Evolutionary conservation across 1,140 invertebrate species (phyloP).

Genomic region (Drosophila simulans): DNA sequence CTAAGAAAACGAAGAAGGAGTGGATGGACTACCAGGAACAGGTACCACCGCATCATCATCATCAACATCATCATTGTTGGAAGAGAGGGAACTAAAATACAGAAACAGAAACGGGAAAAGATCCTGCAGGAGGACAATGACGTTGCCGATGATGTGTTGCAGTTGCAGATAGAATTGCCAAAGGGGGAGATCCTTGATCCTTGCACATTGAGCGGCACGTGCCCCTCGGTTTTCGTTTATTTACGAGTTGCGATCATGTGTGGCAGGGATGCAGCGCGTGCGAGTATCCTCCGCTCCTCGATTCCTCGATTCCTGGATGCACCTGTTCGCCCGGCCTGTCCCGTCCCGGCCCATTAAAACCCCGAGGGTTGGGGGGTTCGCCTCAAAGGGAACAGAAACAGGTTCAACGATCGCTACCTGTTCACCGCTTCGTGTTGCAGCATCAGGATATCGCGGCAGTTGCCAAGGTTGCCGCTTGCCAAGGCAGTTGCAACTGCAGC

Average conservation of each 20-base stretch:
- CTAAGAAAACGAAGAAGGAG: neutral
- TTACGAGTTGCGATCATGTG: conserved; percentile 35
- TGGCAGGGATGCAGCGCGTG: conserved; percentile 42
- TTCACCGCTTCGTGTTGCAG: conserved; percentile 6
- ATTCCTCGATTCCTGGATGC: conserved; percentile 5
- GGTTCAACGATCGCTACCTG: conserved; percentile 40
- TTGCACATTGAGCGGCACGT: conserved; percentile 41
- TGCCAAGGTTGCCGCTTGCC: conserved; percentile 8
- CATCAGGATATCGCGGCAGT: conserved; percentile 20
- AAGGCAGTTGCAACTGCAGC: conserved; percentile 11
- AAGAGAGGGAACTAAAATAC: neutral
- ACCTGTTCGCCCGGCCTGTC: conserved; percentile 24
- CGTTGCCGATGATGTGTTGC: conserved; percentile 20
- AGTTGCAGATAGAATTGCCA: conserved; percentile 19
- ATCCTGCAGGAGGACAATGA: conserved; percentile 45
- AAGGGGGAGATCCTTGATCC: conserved; percentile 27
- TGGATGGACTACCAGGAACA: conserved; percentile 21
- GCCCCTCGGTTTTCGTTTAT: conserved; percentile 32
- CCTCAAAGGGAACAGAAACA: conserved; percentile 17
- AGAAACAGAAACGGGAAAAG: neutral
- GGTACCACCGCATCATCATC: conserved; percentile 26
- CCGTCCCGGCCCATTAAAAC: conserved; percentile 12
- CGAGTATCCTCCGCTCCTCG: neutral
- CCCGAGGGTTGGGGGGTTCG: conserved; percentile 4
- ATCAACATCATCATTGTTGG: neutral